Percentiles rank a stretch among this genome's conserved stretches.
Conservation (phyloP, 2,113 vertebrate genomes). For the Limanda limanda region DNA sequence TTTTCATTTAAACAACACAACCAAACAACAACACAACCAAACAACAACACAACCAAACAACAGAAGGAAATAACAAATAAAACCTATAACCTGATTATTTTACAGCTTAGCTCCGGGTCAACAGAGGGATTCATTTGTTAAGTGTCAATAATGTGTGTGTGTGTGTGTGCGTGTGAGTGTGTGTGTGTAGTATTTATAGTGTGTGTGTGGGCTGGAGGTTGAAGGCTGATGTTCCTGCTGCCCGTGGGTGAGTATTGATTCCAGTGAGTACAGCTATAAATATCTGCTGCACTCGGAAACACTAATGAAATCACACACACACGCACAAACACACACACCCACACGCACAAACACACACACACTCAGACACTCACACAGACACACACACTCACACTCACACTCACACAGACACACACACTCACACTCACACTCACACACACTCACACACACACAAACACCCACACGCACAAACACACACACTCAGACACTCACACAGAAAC, state of each 20-base stretch:
- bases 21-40: no score
- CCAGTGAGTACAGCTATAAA: slow-evolving; percentile 58
- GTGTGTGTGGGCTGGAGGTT: slow-evolving; percentile 12
- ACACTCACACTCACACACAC: no score
- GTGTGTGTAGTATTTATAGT: background rate
- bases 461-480: no score
- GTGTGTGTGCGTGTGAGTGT: slow-evolving; percentile 5
- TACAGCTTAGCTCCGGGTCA: background rate
- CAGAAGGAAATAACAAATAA: no score
- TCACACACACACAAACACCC: no score
- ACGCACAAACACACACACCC: background rate
- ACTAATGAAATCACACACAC: background rate
- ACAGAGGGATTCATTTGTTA: background rate
- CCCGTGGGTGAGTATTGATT: slow-evolving; percentile 60
- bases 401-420: no score
- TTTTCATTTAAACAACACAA: no score
- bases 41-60: no score
- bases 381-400: no score
- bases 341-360: no score
- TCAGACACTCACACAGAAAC: background rate
- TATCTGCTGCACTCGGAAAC: slow-evolving; percentile 50
- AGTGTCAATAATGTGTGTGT: background rate
- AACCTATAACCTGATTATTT: no score
- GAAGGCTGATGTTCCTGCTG: slow-evolving; percentile 30
- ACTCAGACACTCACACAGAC: no score